Evolutionary conservation across 2,888 invertebrate genomes (phyloP).

Genomic region (Zele albiditarsus): DNA sequence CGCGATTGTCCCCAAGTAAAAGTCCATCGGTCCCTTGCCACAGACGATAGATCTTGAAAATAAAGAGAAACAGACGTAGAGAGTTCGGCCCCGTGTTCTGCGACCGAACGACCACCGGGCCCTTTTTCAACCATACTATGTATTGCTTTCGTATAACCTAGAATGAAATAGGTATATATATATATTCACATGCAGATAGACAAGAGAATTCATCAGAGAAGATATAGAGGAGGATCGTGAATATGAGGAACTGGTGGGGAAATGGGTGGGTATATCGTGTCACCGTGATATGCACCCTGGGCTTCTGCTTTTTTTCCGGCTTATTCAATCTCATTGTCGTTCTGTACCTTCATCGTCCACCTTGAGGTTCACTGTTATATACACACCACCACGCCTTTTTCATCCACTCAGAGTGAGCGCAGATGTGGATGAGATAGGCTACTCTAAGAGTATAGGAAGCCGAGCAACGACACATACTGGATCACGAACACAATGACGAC

Average conservation of each 20-base stretch:
- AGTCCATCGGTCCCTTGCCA: slow-evolving; percentile 23
- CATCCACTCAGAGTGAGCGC: slow-evolving; percentile 38
- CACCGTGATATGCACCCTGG: slow-evolving; percentile 36
- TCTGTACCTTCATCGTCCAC: neutral
- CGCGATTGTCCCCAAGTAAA: slow-evolving; percentile 48
- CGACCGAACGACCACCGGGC: slow-evolving; percentile 20
- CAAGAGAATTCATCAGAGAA: neutral
- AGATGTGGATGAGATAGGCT: slow-evolving; percentile 55
- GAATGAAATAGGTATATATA: slow-evolving; percentile 22
- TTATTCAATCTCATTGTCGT: neutral
- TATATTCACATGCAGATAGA: slow-evolving; percentile 21
- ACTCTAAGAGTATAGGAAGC: slow-evolving; percentile 32
- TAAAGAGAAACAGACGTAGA: neutral
- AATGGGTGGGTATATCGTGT: slow-evolving; percentile 41
- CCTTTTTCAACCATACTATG: slow-evolving; percentile 11
- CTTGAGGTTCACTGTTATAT: slow-evolving; percentile 32
- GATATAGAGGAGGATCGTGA: slow-evolving; percentile 16
- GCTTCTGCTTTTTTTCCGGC: slow-evolving; percentile 11
- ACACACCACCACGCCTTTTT: slow-evolving; percentile 38
- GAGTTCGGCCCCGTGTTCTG: neutral
- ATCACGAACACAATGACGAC: slow-evolving; percentile 55
- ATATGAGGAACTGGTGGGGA: slow-evolving; percentile 33
- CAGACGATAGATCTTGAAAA: slow-evolving; percentile 40
- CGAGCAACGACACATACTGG: slow-evolving; percentile 47
- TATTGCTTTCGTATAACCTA: neutral